Evolutionary conservation across 2,888 invertebrate species (phyloP), one percentile per base, ranked within the genome.

Genomic region (Cantharis flavilabris): DNA sequence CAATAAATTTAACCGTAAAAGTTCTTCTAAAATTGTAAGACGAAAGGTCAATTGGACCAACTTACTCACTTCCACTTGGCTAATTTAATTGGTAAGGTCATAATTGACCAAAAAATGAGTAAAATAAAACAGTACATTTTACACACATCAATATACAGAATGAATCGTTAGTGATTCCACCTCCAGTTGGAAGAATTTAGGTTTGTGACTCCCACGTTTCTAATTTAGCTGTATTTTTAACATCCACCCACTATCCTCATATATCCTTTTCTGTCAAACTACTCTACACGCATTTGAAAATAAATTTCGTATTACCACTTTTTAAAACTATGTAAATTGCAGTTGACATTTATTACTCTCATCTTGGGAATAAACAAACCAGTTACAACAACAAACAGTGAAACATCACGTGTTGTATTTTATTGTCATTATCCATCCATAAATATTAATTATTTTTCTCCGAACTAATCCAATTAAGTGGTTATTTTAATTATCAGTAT

Each of bases 211-310:
- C 83, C 83, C 83, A 83, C 83, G 75, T 80, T 79, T 79, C 82
- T 83, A 83, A 85, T 84, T 84, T 83, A 84, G 83, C 83, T 81
- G 83, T 85, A 85, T 85, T 85, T 85, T 85, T 85, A 85, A 84
- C 84, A 82, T 80, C 83, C 84, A 75, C 84, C 84, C 76, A 84
- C 83, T 80, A 73, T 69, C 71, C 62, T 75, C 80, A 76, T 73
- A 76, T 79, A 79, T 79, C 79, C 79, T 79, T 79, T 76, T 79
- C 73, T 79, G 74, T 76, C 74, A 72, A 71, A 71, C 71, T 71
- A 28, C 63, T 75, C 62, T 49, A 73, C 26, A 33, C 73, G 69
- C 26, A 64, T 71, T 33, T 71, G 16, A 62, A 71, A 71, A 71
- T 71, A 62, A 75, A 75, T 33, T 72, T 64, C 67, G 49, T 67